phyloP scores from a whole-genome alignment of 2,888 invertebrate genomes.

The Bimastos eiseni region DNA sequence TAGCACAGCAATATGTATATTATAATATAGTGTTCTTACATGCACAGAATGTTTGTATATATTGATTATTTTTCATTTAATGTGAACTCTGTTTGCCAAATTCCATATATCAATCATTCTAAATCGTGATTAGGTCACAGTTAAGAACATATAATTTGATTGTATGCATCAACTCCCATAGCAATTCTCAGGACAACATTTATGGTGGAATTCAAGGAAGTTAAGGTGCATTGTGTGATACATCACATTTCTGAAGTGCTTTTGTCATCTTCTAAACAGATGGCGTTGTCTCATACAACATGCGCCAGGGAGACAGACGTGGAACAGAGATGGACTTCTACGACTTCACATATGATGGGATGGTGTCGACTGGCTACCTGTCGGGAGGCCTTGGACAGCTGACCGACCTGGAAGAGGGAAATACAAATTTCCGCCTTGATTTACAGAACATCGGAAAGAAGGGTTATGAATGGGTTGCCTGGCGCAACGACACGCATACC shows the following conservation, averaged over 20 bases:
- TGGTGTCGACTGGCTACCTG: conserved; percentile 58
- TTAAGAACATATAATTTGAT: background rate
- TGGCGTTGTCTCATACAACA: conserved; percentile 80
- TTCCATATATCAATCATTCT: background rate
- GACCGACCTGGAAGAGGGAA: conserved; percentile 73
- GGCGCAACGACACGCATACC: conserved; percentile 66
- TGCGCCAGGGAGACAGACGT: conserved; percentile 83
- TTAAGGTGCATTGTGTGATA: background rate
- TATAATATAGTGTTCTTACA: too few species aligned
- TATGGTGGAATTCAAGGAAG: too few species aligned
- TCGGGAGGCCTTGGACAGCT: conserved; percentile 81
- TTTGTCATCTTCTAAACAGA: background rate
- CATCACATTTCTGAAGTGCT: background rate
- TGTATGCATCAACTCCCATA: background rate
- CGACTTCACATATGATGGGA: conserved; percentile 82
- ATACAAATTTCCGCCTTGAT: conserved; percentile 69
- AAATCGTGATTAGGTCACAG: background rate
- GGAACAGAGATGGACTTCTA: conserved; percentile 79
- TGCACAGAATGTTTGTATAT: background rate
- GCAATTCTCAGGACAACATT: background rate
- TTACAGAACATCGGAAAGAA: conserved; percentile 64
- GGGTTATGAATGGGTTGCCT: conserved; percentile 83
- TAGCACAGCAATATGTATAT: too few species aligned
- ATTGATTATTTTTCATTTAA: background rate
- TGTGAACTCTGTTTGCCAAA: too few species aligned